These are phyloP conservation scores for Caiman crocodilus DNA, from an alignment of 2,797 vertebrate genomes.

Conservation along the genomic window DNA sequence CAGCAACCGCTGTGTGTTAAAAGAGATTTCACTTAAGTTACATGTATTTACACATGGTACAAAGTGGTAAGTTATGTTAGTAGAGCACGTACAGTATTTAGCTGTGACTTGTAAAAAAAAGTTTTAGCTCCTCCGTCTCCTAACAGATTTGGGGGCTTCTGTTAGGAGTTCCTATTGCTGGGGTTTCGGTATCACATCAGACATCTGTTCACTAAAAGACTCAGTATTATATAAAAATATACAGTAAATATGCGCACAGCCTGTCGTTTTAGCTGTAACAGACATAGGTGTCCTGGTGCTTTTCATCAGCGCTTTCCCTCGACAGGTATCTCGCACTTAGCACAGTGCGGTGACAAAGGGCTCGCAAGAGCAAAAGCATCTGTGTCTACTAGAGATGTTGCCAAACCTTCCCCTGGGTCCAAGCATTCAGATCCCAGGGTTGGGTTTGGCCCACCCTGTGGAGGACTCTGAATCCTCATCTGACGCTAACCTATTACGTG, in stretches of 20 bases:
- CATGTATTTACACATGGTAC: conserved; percentile 62
- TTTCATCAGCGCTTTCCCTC: conserved; percentile 28
- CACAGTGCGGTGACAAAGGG: conserved; percentile 26
- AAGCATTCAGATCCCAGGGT: conserved; percentile 14
- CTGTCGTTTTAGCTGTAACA: conserved; percentile 36
- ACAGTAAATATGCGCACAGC: conserved; percentile 65
- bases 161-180: conserved; percentile 27
- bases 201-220: conserved; percentile 47
- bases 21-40: conserved; percentile 58
- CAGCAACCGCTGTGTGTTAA: conserved; percentile 20
- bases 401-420: conserved; percentile 3
- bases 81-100: conserved; percentile 54
- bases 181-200: conserved; percentile 56
- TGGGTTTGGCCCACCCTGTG: background rate
- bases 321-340: conserved; percentile 9
- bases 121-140: background rate
- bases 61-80: conserved; percentile 58
- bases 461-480: background rate
- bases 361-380: conserved; percentile 15
- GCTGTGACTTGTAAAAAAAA: conserved; percentile 52
- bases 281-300: conserved; percentile 1
- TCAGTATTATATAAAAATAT: conserved; percentile 67
- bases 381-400: background rate
- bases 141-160: background rate
- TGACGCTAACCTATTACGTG: background rate